phyloP scores from a whole-genome alignment of 92 coral and sea anemone species.

The Muricea muricata region DNA sequence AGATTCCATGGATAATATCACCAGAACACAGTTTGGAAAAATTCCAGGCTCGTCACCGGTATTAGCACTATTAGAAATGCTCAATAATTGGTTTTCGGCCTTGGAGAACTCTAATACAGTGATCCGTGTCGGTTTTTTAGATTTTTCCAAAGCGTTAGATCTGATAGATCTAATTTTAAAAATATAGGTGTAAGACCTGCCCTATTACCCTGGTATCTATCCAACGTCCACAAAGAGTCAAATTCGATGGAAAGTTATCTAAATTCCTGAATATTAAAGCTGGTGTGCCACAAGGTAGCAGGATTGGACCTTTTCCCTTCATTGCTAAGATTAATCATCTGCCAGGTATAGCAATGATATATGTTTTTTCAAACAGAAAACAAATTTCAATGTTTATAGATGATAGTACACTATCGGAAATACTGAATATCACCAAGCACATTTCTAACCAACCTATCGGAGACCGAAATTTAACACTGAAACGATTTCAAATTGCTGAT shows the following conservation, averaged over 20 bases:
- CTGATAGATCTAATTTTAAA: constrained; percentile 49
- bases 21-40: background rate
- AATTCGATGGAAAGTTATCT: background rate
- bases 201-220: constrained; percentile 49
- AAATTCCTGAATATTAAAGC: background rate
- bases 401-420: background rate
- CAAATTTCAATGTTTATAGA: constrained; percentile 53
- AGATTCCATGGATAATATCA: background rate
- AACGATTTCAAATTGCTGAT: background rate
- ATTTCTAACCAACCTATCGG: background rate
- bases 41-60: background rate
- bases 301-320: background rate
- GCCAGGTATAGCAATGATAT: background rate
- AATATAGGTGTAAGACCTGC: constrained; percentile 22
- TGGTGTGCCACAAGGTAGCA: background rate
- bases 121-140: background rate
- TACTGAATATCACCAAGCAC: background rate
- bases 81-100: background rate
- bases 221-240: background rate
- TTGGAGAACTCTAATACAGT: background rate
- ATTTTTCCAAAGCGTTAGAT: constrained; percentile 36
- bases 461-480: background rate
- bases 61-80: background rate
- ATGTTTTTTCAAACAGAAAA: background rate
- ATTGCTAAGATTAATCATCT: background rate